Conservation (phyloP, 2,888 invertebrate species). For the Ashinkailepas kermadecensis region DNA sequence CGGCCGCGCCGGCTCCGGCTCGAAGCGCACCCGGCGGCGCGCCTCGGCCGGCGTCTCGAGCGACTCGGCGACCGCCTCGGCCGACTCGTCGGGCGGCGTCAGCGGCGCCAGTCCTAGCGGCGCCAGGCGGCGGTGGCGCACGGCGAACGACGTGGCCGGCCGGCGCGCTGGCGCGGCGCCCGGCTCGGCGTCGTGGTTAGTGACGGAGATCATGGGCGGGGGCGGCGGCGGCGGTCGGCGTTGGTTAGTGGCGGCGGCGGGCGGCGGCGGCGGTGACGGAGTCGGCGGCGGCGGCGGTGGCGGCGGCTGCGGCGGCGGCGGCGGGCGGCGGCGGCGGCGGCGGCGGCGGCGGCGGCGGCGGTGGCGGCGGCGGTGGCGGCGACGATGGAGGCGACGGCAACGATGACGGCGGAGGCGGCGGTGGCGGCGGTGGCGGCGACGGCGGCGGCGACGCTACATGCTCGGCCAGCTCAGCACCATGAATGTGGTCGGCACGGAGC, state of each 20-base stretch:
- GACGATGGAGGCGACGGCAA: too few relatives aligned
- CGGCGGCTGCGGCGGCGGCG: too few relatives aligned
- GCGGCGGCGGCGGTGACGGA: too few relatives aligned
- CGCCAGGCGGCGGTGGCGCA: neutral
- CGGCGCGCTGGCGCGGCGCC: neutral
- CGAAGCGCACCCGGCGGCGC: neutral
- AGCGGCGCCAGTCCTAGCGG: neutral
- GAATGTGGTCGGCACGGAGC: neutral
- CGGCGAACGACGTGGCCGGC: neutral
- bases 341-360: too few relatives aligned
- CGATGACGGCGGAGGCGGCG: neutral
- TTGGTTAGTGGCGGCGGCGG: too few relatives aligned
- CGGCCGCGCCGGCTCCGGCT: neutral
- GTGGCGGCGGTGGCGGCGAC: too few relatives aligned
- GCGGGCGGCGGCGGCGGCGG: too few relatives aligned
- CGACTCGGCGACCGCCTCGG: neutral
- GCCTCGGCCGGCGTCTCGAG: neutral
- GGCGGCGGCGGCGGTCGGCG: too few relatives aligned
- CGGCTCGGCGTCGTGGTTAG: too few relatives aligned
- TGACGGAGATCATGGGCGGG: too few relatives aligned
- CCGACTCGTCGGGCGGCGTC: conserved; percentile 4
- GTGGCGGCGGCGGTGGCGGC: too few relatives aligned
- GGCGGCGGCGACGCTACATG: neutral
- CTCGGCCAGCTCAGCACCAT: conserved; percentile 3
- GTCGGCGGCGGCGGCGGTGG: neutral